phyloP scores from a whole-genome alignment of 2,888 invertebrate genomes.

The Pammene aurita region DNA sequence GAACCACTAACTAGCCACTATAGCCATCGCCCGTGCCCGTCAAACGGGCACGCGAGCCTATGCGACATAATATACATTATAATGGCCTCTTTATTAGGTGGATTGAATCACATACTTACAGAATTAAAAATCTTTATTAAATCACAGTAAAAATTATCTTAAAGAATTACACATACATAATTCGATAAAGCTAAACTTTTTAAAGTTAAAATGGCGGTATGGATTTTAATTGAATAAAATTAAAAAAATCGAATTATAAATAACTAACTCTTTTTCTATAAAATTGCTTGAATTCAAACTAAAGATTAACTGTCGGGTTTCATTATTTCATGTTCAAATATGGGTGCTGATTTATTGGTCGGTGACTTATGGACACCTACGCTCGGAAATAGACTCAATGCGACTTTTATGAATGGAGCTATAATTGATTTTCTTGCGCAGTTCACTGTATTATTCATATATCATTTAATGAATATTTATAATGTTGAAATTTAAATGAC shows the following conservation, averaged over 20 bases:
- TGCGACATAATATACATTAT: conserved; percentile 65
- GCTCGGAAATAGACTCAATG: conserved; percentile 60
- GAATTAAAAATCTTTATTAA: too few species aligned
- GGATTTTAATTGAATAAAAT: background rate
- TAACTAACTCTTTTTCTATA: background rate
- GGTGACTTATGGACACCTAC: conserved; percentile 69
- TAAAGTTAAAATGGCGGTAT: too few species aligned
- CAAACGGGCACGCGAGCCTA: conserved; percentile 68
- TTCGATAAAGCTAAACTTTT: background rate
- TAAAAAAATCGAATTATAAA: background rate
- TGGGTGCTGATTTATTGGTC: conserved; percentile 58
- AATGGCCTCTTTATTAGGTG: conserved; percentile 60
- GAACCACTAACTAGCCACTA: conserved; percentile 80
- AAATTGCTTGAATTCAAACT: conserved; percentile 16
- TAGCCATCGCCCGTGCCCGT: conserved; percentile 65
- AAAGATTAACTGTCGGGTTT: conserved; percentile 30
- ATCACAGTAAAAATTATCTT: too few species aligned
- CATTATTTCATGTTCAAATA: conserved; percentile 40
- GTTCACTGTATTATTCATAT: conserved; percentile 62
- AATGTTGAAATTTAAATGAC: conserved; percentile 42
- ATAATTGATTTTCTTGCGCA: conserved; percentile 65
- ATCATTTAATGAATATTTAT: conserved; percentile 54
- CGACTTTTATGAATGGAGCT: conserved; percentile 68
- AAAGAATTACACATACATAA: too few species aligned
- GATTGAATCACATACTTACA: background rate